Evolutionary conservation across 35 echinoderm and acorn worm species (phyloP).

Genomic region (Heliocidaris erythrogramma): DNA sequence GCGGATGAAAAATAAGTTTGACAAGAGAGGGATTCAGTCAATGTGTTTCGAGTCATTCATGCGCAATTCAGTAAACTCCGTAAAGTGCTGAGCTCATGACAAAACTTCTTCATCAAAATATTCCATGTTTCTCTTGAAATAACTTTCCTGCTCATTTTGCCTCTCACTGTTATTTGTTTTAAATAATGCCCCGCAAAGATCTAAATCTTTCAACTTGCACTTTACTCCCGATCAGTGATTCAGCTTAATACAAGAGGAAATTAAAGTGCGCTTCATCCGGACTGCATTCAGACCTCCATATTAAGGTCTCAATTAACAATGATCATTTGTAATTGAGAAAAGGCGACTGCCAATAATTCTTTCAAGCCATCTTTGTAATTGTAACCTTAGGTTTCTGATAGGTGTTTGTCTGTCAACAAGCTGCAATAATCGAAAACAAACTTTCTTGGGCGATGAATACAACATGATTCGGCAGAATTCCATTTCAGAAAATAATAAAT

Average conservation of each 20-base stretch:
- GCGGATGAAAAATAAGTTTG: not conserved
- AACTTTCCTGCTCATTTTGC: not conserved
- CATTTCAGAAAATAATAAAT: not conserved
- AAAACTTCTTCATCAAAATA: not conserved
- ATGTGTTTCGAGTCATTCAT: not conserved
- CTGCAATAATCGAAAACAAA: not conserved
- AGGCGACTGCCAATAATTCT: not conserved
- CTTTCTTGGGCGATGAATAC: not conserved
- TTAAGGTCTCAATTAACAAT: constrained; percentile 13
- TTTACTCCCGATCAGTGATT: constrained; percentile 10
- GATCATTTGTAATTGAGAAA: constrained; percentile 12
- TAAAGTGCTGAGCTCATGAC: not conserved
- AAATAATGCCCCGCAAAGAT: not conserved
- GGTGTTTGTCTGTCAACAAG: not conserved
- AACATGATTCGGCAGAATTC: constrained; percentile 9
- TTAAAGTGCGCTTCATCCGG: not conserved
- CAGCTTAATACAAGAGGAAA: not conserved
- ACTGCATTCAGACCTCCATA: not conserved
- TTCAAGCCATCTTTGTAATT: not conserved
- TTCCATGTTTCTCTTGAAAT: not conserved
- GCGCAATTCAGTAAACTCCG: not conserved
- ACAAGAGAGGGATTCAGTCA: not conserved
- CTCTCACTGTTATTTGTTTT: not conserved
- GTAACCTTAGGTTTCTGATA: not conserved
- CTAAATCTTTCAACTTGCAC: not conserved